Evolutionary conservation across 2,797 vertebrate species (phyloP).

Genomic region (Serranus cabrilla): DNA sequence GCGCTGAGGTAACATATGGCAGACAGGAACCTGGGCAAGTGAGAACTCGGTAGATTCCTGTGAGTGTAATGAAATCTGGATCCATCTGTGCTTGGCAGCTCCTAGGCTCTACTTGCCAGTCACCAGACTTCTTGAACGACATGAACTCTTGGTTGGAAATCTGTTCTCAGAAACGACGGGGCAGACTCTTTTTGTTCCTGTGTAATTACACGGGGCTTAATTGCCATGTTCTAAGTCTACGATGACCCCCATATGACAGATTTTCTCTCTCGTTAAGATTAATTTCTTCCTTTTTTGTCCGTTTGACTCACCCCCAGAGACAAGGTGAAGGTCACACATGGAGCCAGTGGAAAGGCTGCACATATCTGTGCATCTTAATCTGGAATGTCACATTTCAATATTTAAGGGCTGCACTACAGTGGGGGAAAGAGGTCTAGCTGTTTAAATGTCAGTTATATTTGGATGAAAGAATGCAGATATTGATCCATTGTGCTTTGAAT

Average conservation of each 20-base stretch:
- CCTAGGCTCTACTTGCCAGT: too few relatives aligned
- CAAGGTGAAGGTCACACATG: constrained; percentile 6
- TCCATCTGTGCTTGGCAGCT: too few relatives aligned
- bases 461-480: constrained; percentile 3
- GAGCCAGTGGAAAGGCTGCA: constrained; percentile 2
- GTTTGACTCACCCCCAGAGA: constrained; percentile 4
- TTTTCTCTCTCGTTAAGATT: not conserved
- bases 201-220: too few relatives aligned
- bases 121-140: too few relatives aligned
- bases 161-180: not conserved
- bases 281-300: not conserved
- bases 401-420: not conserved
- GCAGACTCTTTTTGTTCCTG: not conserved
- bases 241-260: not conserved
- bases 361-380: constrained; percentile 25
- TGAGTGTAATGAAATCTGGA: too few relatives aligned
- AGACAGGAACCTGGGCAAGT: too few relatives aligned
- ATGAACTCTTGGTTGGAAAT: too few relatives aligned
- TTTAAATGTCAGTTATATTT: constrained; percentile 46
- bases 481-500: constrained; percentile 10
- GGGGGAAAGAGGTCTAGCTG: not conserved
- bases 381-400: constrained; percentile 31
- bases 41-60: too few relatives aligned
- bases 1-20: too few relatives aligned
- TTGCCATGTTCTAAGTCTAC: not conserved